Base-by-base conservation (phyloP, 2,113 vertebrate genomes). In the Mixornis gularis region DNA sequence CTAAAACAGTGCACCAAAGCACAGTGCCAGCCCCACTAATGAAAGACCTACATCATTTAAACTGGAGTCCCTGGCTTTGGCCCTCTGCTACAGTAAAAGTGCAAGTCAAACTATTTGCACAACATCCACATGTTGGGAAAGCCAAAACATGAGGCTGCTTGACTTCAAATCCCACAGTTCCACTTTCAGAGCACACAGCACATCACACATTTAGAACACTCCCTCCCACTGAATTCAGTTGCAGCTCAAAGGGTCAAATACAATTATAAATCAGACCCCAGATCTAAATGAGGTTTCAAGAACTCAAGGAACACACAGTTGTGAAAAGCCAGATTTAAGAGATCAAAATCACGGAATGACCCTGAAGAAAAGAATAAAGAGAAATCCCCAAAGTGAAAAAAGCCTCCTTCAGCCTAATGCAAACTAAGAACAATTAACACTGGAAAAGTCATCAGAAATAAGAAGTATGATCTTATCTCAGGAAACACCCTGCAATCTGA, bases 271-370 rank as follows among this genome's bases (percentile, higher is more conserved):
- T 87, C 95, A 86, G 49, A 65, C 1, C 38, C 38, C 83, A 88
- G 71, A 82, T 88, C 79, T 85, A 94, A 88, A 90, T 53, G 76
- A 94, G 55, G 34, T 86, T 87, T 90, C 76, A 77, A 92, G 83
- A 93, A 90, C 51, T 69, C 68, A 62, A 85, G 66, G 58, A 91
- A 92, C 76, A 88, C 52, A 26, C 12, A 44, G 51, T 46, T 94
- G 91, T 80, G 68, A 87, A 93, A 78, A 86, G 43, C 24, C 18
- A 62, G 85, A 93, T 96, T 85, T 72, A 72, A 69, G 44, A 85
- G 91, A 84, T 77, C 1, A 1, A 0, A 3, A 92, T 86, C 83
- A 73, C 16, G 19, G 0, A 78, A 36, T 38, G 17, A 66, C 46
- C 70, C 60, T 55, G 55, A 70, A 77, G 52, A 40, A 71, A 89